Base-by-base conservation (phyloP, 2,113 vertebrate species). In the Fulica atra region DNA sequence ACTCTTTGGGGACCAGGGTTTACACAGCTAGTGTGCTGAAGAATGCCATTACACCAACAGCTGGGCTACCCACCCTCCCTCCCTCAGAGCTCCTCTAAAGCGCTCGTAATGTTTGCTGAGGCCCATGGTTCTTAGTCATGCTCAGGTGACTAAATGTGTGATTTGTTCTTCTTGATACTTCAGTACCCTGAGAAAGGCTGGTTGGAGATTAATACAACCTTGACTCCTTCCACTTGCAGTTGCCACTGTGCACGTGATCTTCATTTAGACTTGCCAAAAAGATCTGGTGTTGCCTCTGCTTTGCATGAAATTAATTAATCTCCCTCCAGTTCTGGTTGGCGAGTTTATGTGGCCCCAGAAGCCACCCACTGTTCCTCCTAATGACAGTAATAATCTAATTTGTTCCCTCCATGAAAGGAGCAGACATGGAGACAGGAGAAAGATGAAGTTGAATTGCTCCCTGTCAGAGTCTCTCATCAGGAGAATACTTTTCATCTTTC, bases 171-270 rank as follows among this genome's bases (percentile, higher is more conserved):
- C 93, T 57, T 97, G 96, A 93, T 93, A 97, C 96, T 95, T 93
- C 96, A 97, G 96, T 95, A 97, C 95, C 94, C 95, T 97, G 95
- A 95, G 96, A 96, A 96, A 93, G 87, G 91, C 93, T 94, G 78
- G 81, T 14, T 82, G 93, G 92, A 93, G 93, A 96, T 92, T 95
- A 95, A 69, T 74, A 57, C 84, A 94, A 94, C 94, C 89, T 96
- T 89, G 91, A 81, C 53, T 96, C 51, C 73, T 85, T 95, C 69
- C 81, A 79, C 53, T 89, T 35, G 44, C 93, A 95, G 89, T 97
- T 93, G 94, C 89, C 57, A 48, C 77, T 28, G 61, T 5, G 9
- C 57, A 36, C 20, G 3, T 91, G 73, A 65, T 79, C 15, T 15
- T 89, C 86, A 15, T 86, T 86, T 51, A 88, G 72, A 33, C 68